Evolutionary conservation across 2,888 invertebrate species (phyloP).

Genomic region (Dasysyrphus tricinctus): DNA sequence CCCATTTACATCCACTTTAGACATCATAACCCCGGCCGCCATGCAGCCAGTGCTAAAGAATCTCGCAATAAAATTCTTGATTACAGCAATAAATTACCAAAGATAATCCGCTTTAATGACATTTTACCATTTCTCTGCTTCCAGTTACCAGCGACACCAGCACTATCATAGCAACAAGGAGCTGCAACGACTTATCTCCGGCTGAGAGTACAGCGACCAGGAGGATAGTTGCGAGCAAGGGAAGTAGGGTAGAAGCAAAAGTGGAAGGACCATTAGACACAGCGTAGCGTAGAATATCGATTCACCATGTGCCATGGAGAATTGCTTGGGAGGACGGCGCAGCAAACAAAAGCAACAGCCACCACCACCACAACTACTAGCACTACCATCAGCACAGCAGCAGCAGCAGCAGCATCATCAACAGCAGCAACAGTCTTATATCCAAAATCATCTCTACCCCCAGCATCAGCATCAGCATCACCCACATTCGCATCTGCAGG

Average conservation of each 20-base stretch:
- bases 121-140: slow-evolving; percentile 75
- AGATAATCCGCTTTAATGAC: slow-evolving; percentile 74
- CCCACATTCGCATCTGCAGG: slow-evolving; percentile 76
- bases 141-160: slow-evolving; percentile 61
- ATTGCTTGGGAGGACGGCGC: slow-evolving; percentile 82
- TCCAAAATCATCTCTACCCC: slow-evolving; percentile 77
- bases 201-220: slow-evolving; percentile 43
- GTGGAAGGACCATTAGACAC: slow-evolving; percentile 66
- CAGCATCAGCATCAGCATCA: slow-evolving; percentile 77
- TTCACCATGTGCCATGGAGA: slow-evolving; percentile 83
- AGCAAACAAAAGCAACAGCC: slow-evolving; percentile 78
- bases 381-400: slow-evolving; percentile 76
- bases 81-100: slow-evolving; percentile 74
- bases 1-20: slow-evolving; percentile 72
- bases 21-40: slow-evolving; percentile 66
- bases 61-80: slow-evolving; percentile 74
- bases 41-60: slow-evolving; percentile 51
- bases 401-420: slow-evolving; percentile 73
- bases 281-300: slow-evolving; percentile 72
- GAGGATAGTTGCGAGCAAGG: slow-evolving; percentile 11
- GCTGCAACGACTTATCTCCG: slow-evolving; percentile 71
- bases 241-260: slow-evolving; percentile 22
- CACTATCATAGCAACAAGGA: slow-evolving; percentile 54
- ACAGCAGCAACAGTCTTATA: slow-evolving; percentile 76
- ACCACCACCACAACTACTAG: slow-evolving; percentile 77